Base-by-base conservation (phyloP, 2,888 invertebrate species). In the Cremastinae sp. region DNA sequence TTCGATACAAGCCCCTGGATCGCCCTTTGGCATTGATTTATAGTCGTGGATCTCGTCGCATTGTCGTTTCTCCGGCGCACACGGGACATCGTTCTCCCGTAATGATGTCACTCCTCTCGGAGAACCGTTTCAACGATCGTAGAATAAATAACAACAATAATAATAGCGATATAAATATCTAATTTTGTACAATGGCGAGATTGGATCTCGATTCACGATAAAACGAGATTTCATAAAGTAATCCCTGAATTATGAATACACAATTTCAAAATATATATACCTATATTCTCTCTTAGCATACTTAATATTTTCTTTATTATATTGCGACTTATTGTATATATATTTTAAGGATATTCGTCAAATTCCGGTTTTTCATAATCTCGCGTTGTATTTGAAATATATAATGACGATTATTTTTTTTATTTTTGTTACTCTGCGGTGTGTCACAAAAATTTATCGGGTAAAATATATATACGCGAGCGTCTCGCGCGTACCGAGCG, bases 21-120 rank as follows among this genome's bases (percentile, higher is more conserved):
- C 58, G 53, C 64, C 64, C 53, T 70, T 76, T 73, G 64, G 76
- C 76, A 73, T 73, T 70, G 76, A 76, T 76, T 73, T 73, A 76
- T 73, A 45, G 43, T 43, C 49, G 41, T 38, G 45, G 69, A 61
- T 58, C n/a, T n/a, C 36, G 7, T 41, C 47, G 38, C 34, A 53
- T 70, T 73, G 73, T 76, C 76, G 76, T 76, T 68, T 56, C 54
- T 53, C 22, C 62, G 2, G 34, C n/a, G 61, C 64, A 53, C 58
- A 28, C 49, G 9, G 8, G 56, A 54, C 58, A 49, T 20, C 34
- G 43, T 66, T 49, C 28, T 64, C n/a, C n/a, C 41, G 69, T 59
- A 64, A 70, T 66, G 75, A 70, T 54, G 71, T 71, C 70, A 66
- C 70, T 41, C 20, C 70, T 41, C 20, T 20, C 28, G 43, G 71